A percentile compares a stretch with the other conserved stretches of the same genome.
Conservation (phyloP, 2,113 vertebrate genomes). For the Phycodurus eques region DNA sequence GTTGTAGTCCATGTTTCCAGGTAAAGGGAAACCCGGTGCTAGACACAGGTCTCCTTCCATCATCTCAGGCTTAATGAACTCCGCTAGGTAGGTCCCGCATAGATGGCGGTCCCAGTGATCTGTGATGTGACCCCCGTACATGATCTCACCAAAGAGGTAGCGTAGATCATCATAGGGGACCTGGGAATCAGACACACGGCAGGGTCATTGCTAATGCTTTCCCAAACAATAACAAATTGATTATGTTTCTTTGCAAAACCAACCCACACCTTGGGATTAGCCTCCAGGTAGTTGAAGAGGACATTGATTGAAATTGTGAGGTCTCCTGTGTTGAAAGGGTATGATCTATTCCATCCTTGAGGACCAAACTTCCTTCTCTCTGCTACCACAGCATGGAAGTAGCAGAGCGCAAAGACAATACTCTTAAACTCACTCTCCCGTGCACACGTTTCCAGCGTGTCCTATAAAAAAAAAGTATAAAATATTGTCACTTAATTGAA, state of each 20-base stretch:
- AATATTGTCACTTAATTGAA: not conserved
- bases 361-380: slow-evolving; percentile 91
- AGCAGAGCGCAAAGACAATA: slow-evolving; percentile 91
- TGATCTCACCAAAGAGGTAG: slow-evolving; percentile 95
- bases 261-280: slow-evolving; percentile 81
- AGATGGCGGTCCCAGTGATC: slow-evolving; percentile 95
- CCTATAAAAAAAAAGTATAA: slow-evolving; percentile 66
- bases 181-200: slow-evolving; percentile 61
- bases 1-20: slow-evolving; percentile 86
- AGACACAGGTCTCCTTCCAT: slow-evolving; percentile 85
- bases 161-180: slow-evolving; percentile 91
- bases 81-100: slow-evolving; percentile 88
- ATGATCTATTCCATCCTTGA: slow-evolving; percentile 91
- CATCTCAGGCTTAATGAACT: slow-evolving; percentile 91
- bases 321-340: slow-evolving; percentile 90
- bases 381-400: slow-evolving; percentile 91
- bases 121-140: slow-evolving; percentile 96
- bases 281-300: slow-evolving; percentile 91
- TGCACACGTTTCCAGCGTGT: slow-evolving; percentile 89
- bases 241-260: not conserved
- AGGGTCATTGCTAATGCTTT: not conserved
- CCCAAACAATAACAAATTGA: not conserved
- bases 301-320: slow-evolving; percentile 91
- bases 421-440: slow-evolving; percentile 90
- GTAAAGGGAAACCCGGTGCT: slow-evolving; percentile 86